Percentiles rank a stretch among this genome's conserved stretches.
phyloP scores from a whole-genome alignment of 2,797 vertebrate species.

The Petrocephalus schoutedeni region DNA sequence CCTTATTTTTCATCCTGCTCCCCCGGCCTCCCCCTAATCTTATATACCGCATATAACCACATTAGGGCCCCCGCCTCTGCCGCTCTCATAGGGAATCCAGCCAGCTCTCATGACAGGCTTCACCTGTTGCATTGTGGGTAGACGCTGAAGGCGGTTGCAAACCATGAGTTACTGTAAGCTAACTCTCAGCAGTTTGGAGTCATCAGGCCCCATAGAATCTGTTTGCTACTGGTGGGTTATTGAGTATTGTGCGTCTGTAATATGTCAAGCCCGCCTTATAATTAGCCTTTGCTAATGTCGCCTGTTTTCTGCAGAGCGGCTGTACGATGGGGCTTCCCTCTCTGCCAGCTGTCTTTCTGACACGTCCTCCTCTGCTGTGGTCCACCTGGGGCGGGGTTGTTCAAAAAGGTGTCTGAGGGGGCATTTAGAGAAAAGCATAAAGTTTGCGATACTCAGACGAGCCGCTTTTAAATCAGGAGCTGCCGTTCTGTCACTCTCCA shows the following conservation, averaged over 20 bases:
- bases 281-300: not conserved
- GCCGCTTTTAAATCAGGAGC: conserved; percentile 56
- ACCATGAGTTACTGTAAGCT: not conserved
- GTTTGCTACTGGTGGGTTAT: not conserved
- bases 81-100: not conserved
- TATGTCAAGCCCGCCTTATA: not conserved
- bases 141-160: not conserved
- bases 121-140: conserved; percentile 24
- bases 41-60: not conserved
- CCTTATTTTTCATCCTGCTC: not conserved
- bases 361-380: not conserved
- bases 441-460: conserved; percentile 44
- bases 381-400: no score
- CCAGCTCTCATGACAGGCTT: not conserved
- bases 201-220: not conserved
- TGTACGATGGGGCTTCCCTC: not conserved
- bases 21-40: conserved; percentile 16
- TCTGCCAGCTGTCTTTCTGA: not conserved
- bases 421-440: not conserved
- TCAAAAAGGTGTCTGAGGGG: not conserved
- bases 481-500: conserved; percentile 36
- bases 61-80: conserved; percentile 4
- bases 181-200: not conserved
- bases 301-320: not conserved
- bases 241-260: not conserved